These are phyloP conservation scores for Cyanoramphus novaezelandiae DNA, from an alignment of 2,113 vertebrate genomes.

Conservation along the genomic window DNA sequence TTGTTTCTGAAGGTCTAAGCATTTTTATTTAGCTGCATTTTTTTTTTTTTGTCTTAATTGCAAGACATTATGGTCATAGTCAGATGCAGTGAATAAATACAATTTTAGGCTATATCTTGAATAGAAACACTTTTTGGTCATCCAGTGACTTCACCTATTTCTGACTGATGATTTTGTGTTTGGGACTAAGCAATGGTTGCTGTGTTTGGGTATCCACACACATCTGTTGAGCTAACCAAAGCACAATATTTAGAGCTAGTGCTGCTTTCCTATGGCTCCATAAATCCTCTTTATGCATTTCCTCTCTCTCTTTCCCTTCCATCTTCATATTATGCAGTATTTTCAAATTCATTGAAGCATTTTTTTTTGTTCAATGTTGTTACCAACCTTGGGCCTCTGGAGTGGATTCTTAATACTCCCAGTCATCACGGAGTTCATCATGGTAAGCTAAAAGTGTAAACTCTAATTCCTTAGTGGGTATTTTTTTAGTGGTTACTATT, in stretches of 20 bases:
- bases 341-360: not conserved
- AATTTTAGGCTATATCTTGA: not conserved
- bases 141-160: not conserved
- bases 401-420: conserved; percentile 91
- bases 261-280: not conserved
- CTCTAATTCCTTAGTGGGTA: not conserved
- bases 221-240: not conserved
- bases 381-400: conserved; percentile 85
- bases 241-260: not conserved
- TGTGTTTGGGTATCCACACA: not conserved
- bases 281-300: not conserved
- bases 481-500: not conserved
- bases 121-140: not conserved
- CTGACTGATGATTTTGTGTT: not conserved
- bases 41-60: not conserved
- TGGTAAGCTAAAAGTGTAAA: conserved; percentile 70
- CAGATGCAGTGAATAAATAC: not conserved
- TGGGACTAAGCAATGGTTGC: not conserved
- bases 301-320: not conserved
- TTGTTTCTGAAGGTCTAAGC: not conserved
- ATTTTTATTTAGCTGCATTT: not conserved
- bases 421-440: conserved; percentile 94
- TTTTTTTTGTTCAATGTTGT: conserved; percentile 78
- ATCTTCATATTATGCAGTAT: not conserved
- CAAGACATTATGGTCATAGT: not conserved